phyloP scores from a whole-genome alignment of 1,140 invertebrate genomes.

The Drosophila miranda region DNA sequence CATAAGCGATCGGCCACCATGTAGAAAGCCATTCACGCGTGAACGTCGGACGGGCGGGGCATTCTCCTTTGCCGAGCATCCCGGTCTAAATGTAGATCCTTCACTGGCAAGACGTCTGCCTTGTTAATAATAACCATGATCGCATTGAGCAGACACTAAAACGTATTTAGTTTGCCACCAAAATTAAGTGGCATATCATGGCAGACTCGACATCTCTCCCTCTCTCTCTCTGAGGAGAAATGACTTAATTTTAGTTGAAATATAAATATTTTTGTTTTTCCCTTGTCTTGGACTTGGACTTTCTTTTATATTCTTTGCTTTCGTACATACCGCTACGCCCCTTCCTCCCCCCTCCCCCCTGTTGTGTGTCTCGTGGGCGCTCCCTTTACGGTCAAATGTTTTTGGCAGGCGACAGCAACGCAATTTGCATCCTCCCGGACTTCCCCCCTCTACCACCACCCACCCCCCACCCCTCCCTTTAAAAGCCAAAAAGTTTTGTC shows the following conservation, averaged over 20 bases:
- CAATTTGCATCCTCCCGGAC: constrained; percentile 56
- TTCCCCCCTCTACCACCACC: not conserved
- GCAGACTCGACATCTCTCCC: not conserved
- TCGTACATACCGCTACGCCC: too few species aligned
- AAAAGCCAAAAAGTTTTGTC: constrained; percentile 35
- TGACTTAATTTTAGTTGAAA: constrained; percentile 52
- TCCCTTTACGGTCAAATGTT: constrained; percentile 62
- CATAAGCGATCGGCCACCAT: too few species aligned
- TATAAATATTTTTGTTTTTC: constrained; percentile 38
- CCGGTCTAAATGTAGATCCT: too few species aligned
- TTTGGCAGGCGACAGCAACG: constrained; percentile 64
- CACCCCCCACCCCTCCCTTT: not conserved
- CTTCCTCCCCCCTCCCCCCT: too few species aligned
- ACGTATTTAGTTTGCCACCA: too few species aligned
- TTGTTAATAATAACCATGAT: too few species aligned
- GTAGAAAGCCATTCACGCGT: too few species aligned
- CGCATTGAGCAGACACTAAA: too few species aligned
- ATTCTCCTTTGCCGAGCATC: too few species aligned
- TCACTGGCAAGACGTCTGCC: too few species aligned
- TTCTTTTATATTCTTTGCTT: not conserved
- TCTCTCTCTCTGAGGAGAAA: constrained; percentile 12
- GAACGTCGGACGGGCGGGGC: too few species aligned
- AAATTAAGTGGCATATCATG: too few species aligned
- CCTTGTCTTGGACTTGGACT: not conserved
- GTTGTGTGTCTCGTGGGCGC: constrained; percentile 31